These are phyloP conservation scores for Dolichotis patagonum DNA, from an alignment of 2,113 vertebrate species.

Conservation along the genomic window DNA sequence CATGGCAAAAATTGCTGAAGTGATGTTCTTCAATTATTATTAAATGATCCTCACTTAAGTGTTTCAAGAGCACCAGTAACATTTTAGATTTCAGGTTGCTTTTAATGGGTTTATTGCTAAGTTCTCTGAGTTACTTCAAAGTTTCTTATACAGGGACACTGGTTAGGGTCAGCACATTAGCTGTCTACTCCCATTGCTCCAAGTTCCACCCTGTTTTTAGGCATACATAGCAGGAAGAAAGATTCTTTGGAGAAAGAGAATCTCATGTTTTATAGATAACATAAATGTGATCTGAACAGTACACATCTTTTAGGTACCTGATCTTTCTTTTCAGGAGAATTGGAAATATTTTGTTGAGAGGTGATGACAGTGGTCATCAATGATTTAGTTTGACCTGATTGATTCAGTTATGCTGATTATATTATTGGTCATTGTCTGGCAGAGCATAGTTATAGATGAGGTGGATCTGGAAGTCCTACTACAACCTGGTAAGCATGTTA, in stretches of 20 bases:
- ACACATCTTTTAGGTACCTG: background rate
- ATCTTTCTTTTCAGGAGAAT: background rate
- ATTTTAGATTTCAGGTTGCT: background rate
- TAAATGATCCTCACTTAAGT: background rate
- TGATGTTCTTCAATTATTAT: background rate
- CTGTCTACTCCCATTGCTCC: background rate
- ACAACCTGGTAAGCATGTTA: background rate
- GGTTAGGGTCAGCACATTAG: background rate
- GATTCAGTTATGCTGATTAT: background rate
- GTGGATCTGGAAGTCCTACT: background rate
- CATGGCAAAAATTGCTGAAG: background rate
- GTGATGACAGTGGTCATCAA: background rate
- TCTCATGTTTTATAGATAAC: background rate
- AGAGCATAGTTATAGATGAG: background rate
- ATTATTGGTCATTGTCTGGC: background rate
- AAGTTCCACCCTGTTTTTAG: background rate
- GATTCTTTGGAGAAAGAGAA: background rate
- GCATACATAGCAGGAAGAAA: background rate
- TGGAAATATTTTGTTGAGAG: background rate
- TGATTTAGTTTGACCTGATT: background rate
- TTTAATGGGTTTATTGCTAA: background rate
- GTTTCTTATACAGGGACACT: conserved; percentile 12
- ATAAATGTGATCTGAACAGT: background rate
- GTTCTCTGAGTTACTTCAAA: background rate
- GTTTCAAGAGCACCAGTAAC: background rate